Evolutionary conservation across 2,888 invertebrate species (phyloP).

Genomic region (Cheilosia impressa): DNA sequence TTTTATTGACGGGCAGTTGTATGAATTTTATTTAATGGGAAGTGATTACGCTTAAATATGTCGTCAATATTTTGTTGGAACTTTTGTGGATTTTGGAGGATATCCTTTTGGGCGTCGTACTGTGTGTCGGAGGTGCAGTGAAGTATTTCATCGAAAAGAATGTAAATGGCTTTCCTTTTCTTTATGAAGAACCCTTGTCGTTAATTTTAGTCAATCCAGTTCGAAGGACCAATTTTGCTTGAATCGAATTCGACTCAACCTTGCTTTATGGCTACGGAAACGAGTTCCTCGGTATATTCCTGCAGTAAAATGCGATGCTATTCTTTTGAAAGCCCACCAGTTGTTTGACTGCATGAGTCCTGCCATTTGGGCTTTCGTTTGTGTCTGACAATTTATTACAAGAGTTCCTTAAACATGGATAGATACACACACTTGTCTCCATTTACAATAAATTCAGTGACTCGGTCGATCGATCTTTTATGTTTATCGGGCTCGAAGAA

Average conservation of each 20-base stretch:
- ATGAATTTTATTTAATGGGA: slow-evolving; percentile 27
- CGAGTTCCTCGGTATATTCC: too few relatives aligned
- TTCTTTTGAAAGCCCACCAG: too few relatives aligned
- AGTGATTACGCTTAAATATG: slow-evolving; percentile 18
- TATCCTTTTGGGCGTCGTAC: background rate
- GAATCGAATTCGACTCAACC: background rate
- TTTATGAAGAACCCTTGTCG: too few relatives aligned
- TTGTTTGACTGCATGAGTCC: too few relatives aligned
- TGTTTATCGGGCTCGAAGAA: background rate
- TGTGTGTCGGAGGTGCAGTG: too few relatives aligned
- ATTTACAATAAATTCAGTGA: background rate
- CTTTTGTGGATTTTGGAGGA: background rate
- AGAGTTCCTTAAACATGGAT: too few relatives aligned
- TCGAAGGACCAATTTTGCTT: background rate
- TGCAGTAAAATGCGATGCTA: too few relatives aligned
- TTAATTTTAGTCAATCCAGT: background rate
- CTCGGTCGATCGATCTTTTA: background rate
- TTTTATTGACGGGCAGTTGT: slow-evolving; percentile 21
- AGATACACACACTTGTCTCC: too few relatives aligned
- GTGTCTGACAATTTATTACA: too few relatives aligned
- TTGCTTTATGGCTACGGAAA: too few relatives aligned
- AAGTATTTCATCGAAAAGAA: too few relatives aligned
- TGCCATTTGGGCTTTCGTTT: too few relatives aligned
- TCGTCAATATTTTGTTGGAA: background rate
- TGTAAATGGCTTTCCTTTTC: background rate